Percentiles rank a stretch among this genome's conserved stretches.
Evolutionary conservation across 2,113 vertebrate species (phyloP).

Genomic region (Colaptes auratus): DNA sequence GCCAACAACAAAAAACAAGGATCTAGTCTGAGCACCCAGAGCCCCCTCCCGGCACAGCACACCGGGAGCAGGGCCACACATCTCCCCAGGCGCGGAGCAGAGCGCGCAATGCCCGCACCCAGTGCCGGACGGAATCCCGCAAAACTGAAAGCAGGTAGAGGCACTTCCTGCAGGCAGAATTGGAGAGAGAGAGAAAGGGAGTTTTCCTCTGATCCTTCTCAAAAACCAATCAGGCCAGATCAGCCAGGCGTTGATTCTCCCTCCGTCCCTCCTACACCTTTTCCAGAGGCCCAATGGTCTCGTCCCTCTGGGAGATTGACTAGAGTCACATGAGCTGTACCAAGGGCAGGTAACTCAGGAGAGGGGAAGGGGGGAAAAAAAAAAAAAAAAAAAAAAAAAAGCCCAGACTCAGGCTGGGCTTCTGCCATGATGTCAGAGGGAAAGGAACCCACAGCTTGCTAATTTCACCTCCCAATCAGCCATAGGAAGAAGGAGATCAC

Average conservation of each 20-base stretch:
- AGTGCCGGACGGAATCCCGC: background rate
- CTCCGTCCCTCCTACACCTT: slow-evolving; percentile 87
- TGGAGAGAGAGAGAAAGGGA: background rate
- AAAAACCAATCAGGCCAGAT: slow-evolving; percentile 69
- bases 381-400: background rate
- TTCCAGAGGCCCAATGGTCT: slow-evolving; percentile 77
- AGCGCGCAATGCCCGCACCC: background rate
- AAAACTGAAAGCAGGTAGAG: slow-evolving; percentile 40
- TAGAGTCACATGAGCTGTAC: slow-evolving; percentile 78
- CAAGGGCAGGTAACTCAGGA: slow-evolving; percentile 87
- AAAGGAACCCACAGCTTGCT: slow-evolving; percentile 82
- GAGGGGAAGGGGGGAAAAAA: slow-evolving; percentile 39
- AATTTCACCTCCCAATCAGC: slow-evolving; percentile 80
- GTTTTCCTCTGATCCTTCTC: slow-evolving; percentile 27
- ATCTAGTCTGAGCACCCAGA: fast-evolving
- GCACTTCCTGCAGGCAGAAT: slow-evolving; percentile 52
- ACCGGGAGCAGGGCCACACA: background rate
- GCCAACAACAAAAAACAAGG: fast-evolving
- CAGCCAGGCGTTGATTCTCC: slow-evolving; percentile 35
- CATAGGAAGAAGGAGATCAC: slow-evolving; percentile 72
- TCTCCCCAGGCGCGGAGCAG: background rate
- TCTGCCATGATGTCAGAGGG: slow-evolving; percentile 89
- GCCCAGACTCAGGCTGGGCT: slow-evolving; percentile 56
- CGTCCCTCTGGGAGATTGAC: slow-evolving; percentile 60
- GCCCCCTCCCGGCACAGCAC: fast-evolving